Evolutionary conservation across 2,888 invertebrate genomes (phyloP), one percentile per base, ranked within the genome.

Genomic region (Metopia argyrocephala): DNA sequence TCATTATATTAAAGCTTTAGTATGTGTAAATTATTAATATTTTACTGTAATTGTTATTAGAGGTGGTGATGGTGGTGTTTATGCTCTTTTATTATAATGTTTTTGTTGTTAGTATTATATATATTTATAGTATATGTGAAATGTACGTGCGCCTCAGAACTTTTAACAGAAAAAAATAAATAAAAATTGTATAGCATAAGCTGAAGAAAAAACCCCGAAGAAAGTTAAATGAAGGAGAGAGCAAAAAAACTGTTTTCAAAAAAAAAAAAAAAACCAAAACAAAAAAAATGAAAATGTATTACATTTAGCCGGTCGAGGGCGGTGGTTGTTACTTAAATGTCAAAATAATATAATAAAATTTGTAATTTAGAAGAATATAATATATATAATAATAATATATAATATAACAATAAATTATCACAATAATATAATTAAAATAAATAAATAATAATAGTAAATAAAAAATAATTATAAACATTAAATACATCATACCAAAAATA

Each of bases 231-330:
- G 38, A 75, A 74, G 70, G 57, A 71, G 45, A 61, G 56, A 57
- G 31, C 50, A 64, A 68, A 46, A 74, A 28, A 38, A 65, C 48
- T 27, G 46, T 46, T 57, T 46, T 74, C n/a, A n/a, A n/a, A n/a
- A n/a, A n/a, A n/a, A n/a, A n/a, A n/a, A n/a, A n/a, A n/a, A n/a
- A n/a, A n/a, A n/a, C n/a, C n/a, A n/a, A n/a, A n/a, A n/a, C n/a
- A n/a, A n/a, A n/a, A n/a, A n/a, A n/a, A n/a, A n/a, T n/a, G n/a
- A n/a, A n/a, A n/a, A n/a, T 48, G 45, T 64, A 25, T 21, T 31
- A 70, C 25, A 68, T 79, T 81, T 65, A 68, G 83, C 82, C 85
- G 85, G 82, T 82, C 76, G 85, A 84, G 84, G 85, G 85, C 85
- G 84, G 84, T 84, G 84, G 84, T 85, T 84, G 84, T 85, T 84